These are phyloP conservation scores for Pogonocichla stellata DNA, from an alignment of 2,113 vertebrate genomes.

Conservation along the genomic window DNA sequence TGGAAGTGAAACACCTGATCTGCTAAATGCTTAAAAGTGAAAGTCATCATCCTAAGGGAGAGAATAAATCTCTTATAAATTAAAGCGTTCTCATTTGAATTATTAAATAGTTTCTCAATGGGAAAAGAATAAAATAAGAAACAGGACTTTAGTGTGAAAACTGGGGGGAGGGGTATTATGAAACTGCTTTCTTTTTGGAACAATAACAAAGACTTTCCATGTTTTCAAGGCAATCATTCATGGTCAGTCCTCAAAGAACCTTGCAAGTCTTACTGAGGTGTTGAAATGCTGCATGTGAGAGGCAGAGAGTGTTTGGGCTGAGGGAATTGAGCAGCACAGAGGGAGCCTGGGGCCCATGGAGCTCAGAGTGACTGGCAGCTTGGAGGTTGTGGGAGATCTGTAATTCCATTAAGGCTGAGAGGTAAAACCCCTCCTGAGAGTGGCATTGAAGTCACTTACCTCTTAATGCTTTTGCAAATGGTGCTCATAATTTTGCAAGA, in stretches of 20 bases:
- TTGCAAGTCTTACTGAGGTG: background rate
- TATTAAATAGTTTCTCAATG: background rate
- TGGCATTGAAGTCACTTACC: background rate
- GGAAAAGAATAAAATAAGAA: conserved; percentile 12
- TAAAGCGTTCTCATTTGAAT: background rate
- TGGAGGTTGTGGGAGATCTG: background rate
- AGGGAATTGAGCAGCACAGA: background rate
- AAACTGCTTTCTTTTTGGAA: background rate
- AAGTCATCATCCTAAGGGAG: background rate
- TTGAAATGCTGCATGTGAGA: background rate
- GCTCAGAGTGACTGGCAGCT: background rate
- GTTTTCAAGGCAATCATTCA: background rate
- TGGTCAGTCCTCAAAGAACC: background rate
- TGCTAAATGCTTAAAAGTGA: conserved; percentile 11
- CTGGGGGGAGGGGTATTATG: rapidly evolving
- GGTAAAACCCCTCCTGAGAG: background rate
- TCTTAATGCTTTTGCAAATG: background rate
- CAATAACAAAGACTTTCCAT: background rate
- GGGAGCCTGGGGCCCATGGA: background rate
- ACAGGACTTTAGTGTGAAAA: background rate
- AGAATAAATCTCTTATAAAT: background rate
- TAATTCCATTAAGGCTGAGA: background rate
- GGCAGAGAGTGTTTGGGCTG: background rate
- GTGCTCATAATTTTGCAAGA: background rate
- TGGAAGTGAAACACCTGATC: background rate